A percentile compares a stretch with the other conserved stretches of the same genome.
These are phyloP conservation scores for Eulemur rufifrons DNA, from an alignment of 2,113 vertebrate genomes.

Conservation along the genomic window DNA sequence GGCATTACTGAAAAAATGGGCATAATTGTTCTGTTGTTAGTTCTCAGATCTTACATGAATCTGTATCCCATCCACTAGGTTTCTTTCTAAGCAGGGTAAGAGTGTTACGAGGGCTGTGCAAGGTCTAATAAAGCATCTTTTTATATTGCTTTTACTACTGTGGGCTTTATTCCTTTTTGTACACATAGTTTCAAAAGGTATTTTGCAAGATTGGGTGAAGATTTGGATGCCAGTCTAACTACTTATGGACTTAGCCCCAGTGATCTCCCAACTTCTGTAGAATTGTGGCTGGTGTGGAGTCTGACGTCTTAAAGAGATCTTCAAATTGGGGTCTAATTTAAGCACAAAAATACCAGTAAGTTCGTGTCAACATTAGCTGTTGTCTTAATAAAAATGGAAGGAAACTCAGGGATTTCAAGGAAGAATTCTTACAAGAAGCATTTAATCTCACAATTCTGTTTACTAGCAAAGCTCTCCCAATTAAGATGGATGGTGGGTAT, in stretches of 20 bases:
- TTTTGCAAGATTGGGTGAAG: neutral
- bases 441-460: neutral
- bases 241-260: neutral
- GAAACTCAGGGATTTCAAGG: neutral
- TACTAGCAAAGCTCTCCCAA: neutral
- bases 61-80: neutral
- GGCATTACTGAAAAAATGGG: neutral
- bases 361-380: neutral
- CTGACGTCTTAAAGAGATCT: neutral
- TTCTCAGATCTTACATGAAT: neutral
- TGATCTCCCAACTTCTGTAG: neutral
- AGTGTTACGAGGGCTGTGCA: neutral
- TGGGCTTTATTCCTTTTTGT: neutral
- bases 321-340: neutral
- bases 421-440: neutral
- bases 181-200: neutral
- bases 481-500: neutral
- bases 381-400: neutral
- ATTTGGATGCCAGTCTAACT: neutral
- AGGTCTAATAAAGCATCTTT: neutral
- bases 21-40: neutral
- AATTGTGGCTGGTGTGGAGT: neutral
- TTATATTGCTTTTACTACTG: neutral
- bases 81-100: neutral
- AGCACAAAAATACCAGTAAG: neutral